Percentiles rank a stretch among this genome's conserved stretches.
Conservation (phyloP, 1,140 invertebrate genomes). For the Dendrolimus punctatus region DNA sequence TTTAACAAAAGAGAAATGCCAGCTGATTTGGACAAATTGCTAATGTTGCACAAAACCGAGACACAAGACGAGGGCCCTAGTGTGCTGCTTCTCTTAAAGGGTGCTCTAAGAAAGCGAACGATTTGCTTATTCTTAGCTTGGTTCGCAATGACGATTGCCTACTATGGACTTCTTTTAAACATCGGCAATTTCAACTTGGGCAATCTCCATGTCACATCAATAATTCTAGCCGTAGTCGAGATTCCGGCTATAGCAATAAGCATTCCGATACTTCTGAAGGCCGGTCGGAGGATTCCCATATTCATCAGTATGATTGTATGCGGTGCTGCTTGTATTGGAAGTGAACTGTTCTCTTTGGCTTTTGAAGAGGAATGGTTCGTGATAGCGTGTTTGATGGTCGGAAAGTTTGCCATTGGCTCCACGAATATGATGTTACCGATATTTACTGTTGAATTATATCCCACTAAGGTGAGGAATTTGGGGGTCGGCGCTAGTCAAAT, state of each 20-base stretch:
- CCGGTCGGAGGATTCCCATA: conserved; percentile 78
- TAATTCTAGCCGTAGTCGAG: conserved; percentile 79
- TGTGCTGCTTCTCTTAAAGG: conserved; percentile 75
- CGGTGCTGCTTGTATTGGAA: conserved; percentile 77
- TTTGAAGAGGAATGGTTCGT: conserved; percentile 72
- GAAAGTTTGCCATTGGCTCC: conserved; percentile 79
- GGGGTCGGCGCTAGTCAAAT: conserved; percentile 82
- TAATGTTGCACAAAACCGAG: conserved; percentile 61
- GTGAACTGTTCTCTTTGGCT: conserved; percentile 66
- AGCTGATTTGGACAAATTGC: conserved; percentile 75
- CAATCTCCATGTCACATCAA: conserved; percentile 79
- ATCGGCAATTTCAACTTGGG: conserved; percentile 80
- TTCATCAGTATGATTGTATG: conserved; percentile 76
- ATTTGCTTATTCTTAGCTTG: conserved; percentile 79
- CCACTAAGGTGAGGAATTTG: conserved; percentile 80
- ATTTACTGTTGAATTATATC: conserved; percentile 82
- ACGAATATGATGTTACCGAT: conserved; percentile 82
- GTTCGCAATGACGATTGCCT: conserved; percentile 82
- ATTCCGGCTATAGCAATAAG: conserved; percentile 81
- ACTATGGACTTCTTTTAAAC: conserved; percentile 81
- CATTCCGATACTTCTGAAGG: conserved; percentile 79
- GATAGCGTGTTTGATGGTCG: conserved; percentile 76
- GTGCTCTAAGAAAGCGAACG: conserved; percentile 76
- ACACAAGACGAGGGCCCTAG: conserved; percentile 63
- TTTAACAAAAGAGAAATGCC: conserved; percentile 76